phyloP scores from a whole-genome alignment of 2,113 vertebrate genomes.

The Pterophyllum scalare region DNA sequence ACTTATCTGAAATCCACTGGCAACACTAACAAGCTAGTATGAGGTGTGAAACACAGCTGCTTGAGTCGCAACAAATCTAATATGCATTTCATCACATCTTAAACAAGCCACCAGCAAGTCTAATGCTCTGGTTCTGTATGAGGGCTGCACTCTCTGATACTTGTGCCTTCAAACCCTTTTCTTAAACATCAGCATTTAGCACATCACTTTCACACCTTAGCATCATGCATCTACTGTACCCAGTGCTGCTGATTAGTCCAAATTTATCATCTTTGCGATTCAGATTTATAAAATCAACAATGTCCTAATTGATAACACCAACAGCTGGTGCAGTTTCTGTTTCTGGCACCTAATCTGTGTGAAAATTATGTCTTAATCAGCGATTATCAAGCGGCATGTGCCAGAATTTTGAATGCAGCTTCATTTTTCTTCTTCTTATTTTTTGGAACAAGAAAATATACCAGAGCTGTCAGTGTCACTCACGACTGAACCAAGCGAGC shows the following conservation, averaged over 20 bases:
- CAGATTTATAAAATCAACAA: slow-evolving; percentile 60
- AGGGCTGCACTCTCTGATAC: slow-evolving; percentile 62
- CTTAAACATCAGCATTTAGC: slow-evolving; percentile 79
- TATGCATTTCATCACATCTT: slow-evolving; percentile 72
- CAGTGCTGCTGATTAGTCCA: slow-evolving; percentile 60
- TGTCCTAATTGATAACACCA: slow-evolving; percentile 59
- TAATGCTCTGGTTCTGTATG: slow-evolving; percentile 56
- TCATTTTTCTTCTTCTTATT: slow-evolving; percentile 40
- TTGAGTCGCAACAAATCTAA: slow-evolving; percentile 72
- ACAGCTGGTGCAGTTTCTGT: slow-evolving; percentile 47
- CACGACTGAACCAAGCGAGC: slow-evolving; percentile 64
- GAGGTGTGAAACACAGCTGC: slow-evolving; percentile 73
- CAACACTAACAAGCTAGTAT: slow-evolving; percentile 51
- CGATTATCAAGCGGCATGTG: slow-evolving; percentile 56
- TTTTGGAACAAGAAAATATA: slow-evolving; percentile 40
- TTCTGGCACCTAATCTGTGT: slow-evolving; percentile 28
- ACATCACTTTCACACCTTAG: slow-evolving; percentile 44
- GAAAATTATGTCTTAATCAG: slow-evolving; percentile 62
- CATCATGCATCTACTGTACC: slow-evolving; percentile 40
- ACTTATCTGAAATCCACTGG: slow-evolving; percentile 55
- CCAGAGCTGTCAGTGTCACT: slow-evolving; percentile 61
- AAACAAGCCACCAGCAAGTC: slow-evolving; percentile 77
- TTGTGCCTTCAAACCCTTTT: slow-evolving; percentile 71
- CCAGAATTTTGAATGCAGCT: slow-evolving; percentile 46
- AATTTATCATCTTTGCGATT: slow-evolving; percentile 51